Conservation (phyloP, 2,888 invertebrate species). For the Xestia xanthographa region DNA sequence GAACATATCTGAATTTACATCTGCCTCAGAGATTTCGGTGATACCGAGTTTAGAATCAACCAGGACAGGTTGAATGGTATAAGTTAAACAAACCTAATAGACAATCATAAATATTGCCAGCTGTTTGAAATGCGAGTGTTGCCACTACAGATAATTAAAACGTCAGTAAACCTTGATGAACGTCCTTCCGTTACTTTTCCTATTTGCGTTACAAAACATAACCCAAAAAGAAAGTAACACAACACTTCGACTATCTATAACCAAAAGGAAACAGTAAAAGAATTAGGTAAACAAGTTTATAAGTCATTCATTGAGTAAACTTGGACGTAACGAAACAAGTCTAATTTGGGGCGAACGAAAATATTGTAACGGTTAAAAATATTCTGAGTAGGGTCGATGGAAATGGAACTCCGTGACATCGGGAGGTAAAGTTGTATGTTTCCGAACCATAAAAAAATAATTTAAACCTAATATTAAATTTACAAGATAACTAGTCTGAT, state of each 20-base stretch:
- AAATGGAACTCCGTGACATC: constrained; percentile 35
- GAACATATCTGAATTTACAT: too few species aligned
- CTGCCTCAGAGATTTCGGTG: too few species aligned
- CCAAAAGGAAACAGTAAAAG: constrained; percentile 45
- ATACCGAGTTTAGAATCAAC: too few species aligned
- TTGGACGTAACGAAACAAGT: constrained; percentile 46
- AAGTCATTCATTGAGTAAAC: constrained; percentile 60
- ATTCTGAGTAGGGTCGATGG: constrained; percentile 39
- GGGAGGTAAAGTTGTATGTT: constrained; percentile 3
- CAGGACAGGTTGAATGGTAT: too few species aligned
- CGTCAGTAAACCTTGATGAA: constrained; percentile 37
- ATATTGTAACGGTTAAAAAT: constrained; percentile 62
- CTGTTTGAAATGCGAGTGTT: constrained; percentile 34
- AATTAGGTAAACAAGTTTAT: constrained; percentile 51
- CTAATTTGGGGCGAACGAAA: constrained; percentile 58
- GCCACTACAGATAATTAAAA: constrained; percentile 8
- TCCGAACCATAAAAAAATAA: not conserved
- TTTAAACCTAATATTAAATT: not conserved
- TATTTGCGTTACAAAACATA: constrained; percentile 12
- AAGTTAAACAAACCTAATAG: constrained; percentile 25
- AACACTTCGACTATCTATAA: constrained; percentile 19
- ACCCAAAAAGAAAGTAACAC: constrained; percentile 22
- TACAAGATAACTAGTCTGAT: not conserved
- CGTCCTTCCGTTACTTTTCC: constrained; percentile 15
- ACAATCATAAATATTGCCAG: constrained; percentile 31